Base-by-base conservation (phyloP, 2,797 vertebrate species). In the Parotocinclus haroldoi region DNA sequence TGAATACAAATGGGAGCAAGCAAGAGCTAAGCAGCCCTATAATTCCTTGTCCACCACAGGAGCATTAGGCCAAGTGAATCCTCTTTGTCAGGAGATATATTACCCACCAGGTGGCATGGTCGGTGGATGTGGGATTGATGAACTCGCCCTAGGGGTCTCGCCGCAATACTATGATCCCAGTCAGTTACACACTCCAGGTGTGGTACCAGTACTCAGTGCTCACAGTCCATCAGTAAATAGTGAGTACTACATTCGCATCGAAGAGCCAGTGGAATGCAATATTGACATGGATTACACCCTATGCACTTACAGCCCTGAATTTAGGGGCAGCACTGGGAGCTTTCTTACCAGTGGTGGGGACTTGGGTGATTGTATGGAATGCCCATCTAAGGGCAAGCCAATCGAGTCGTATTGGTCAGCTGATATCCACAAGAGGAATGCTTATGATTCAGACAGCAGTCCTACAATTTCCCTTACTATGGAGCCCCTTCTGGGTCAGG, bases 1-100 rank as follows among this genome's bases (percentile, higher is more conserved):
- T 4, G 97, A 99, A 80, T 99, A 95, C 85, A 95, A 94, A 78
- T 99, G 97, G 97, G 96, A 98, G 66, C 92, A 92, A 27, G 92
- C 93, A 10, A 87, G 90, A n/a, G 87, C 90, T 0, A 91, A 93
- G 19, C 86, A 88, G 61, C 79, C 88, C 1, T 93, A 91, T 54
- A 82, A 82, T 40, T 78, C 83, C 0, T 73, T 77, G 0, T 87
- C 92, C 0, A 81, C 91, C 0, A 77, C 83, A 2, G 84, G 81
- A 0, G 72, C 77, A 0, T 79, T 91, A 48, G 89, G 89, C 69
- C 92, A 92, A 9, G 82, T 83, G 58, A 81, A 76, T 0, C 84
- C 88, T 17, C 89, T 84, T 14, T 93, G 88, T 80, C 94, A 91
- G 38, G 94, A 95, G 69, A 84, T 91, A 7, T 93, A 95, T 68